Evolutionary conservation across 2,113 vertebrate genomes (phyloP).

Genomic region (Oreochromis niloticus): DNA sequence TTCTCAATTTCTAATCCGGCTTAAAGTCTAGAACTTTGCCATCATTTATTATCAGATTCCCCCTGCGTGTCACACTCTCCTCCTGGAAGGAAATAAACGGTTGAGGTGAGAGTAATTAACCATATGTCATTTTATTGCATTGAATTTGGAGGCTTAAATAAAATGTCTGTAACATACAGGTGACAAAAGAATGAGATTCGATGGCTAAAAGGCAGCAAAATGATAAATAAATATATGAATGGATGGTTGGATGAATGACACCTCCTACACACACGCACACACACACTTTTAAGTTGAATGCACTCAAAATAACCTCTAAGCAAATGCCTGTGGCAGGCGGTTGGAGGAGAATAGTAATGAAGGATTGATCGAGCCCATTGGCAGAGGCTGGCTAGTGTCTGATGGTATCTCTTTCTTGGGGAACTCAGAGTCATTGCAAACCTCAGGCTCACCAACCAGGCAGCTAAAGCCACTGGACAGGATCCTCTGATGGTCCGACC

Average conservation of each 20-base stretch:
- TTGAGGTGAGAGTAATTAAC: background rate
- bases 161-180: conserved; percentile 55
- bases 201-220: conserved; percentile 56
- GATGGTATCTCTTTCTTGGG: conserved; percentile 24
- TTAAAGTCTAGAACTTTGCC: conserved; percentile 37
- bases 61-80: background rate
- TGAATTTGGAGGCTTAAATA: conserved; percentile 60
- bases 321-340: conserved; percentile 22
- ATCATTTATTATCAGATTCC: conserved; percentile 28
- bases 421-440: conserved; percentile 12
- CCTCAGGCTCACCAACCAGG: conserved; percentile 13
- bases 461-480: conserved; percentile 19
- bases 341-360: conserved; percentile 45
- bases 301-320: conserved; percentile 22
- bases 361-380: conserved; percentile 35
- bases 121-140: conserved; percentile 65
- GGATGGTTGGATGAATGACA: conserved; percentile 24
- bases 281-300: background rate
- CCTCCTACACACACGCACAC: background rate
- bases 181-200: conserved; percentile 35
- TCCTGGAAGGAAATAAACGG: conserved; percentile 22
- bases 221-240: conserved; percentile 43
- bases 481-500: conserved; percentile 32
- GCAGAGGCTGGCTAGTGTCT: conserved; percentile 27
- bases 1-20: conserved; percentile 39